Conservation (phyloP, 2,113 vertebrate species). For the Lasiurus cinereus region DNA sequence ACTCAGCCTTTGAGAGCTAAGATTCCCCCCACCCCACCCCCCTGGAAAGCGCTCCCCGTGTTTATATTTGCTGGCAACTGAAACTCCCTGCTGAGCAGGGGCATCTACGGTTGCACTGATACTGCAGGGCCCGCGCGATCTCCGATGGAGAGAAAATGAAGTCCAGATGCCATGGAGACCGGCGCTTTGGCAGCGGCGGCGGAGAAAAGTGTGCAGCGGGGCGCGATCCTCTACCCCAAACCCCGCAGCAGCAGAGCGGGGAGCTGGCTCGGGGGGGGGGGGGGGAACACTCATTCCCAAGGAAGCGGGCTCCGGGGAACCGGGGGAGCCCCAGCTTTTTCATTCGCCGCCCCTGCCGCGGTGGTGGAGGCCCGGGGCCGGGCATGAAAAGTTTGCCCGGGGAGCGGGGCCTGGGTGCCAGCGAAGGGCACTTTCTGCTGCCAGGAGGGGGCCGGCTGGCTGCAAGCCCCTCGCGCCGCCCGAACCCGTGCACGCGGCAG, state of each 20-base stretch:
- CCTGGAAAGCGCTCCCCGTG: conserved; percentile 10
- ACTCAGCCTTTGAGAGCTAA: conserved; percentile 12
- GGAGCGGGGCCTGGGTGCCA: conserved; percentile 46
- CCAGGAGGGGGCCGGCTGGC: conserved; percentile 11
- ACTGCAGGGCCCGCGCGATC: neutral
- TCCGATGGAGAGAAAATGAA: conserved; percentile 61
- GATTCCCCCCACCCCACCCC: neutral
- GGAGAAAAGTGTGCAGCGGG: conserved; percentile 49
- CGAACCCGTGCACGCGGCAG: conserved; percentile 37
- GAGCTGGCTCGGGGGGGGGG: neutral
- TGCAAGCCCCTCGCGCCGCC: neutral
- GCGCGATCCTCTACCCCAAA: neutral
- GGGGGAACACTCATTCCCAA: neutral
- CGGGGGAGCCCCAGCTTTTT: neutral
- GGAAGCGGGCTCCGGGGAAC: neutral
- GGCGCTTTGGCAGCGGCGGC: neutral
- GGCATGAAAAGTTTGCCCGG: conserved; percentile 80
- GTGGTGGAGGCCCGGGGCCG: neutral
- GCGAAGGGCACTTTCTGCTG: conserved; percentile 40
- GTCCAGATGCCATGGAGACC: conserved; percentile 63
- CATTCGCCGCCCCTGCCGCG: too few species aligned
- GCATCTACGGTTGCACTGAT: neutral
- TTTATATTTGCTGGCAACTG: conserved; percentile 49
- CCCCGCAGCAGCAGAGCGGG: neutral
- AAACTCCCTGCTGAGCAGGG: conserved; percentile 64